Evolutionary conservation across 2,888 invertebrate species (phyloP).

Genomic region (Apantesis nais): DNA sequence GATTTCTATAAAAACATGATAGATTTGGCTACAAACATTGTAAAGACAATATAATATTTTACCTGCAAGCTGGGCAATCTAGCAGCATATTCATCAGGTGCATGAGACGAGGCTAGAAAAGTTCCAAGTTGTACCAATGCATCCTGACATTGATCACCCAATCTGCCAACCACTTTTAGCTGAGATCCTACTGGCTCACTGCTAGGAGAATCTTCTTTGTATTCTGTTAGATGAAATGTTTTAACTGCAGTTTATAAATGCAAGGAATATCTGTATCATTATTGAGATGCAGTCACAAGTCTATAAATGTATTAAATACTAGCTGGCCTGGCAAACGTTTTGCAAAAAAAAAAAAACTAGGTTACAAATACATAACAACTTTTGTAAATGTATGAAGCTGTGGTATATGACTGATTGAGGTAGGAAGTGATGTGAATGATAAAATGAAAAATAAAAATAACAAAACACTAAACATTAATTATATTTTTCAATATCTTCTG

Average conservation of each 20-base stretch:
- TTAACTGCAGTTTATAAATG: not conserved
- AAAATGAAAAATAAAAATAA: no score
- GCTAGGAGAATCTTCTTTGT: conserved; percentile 61
- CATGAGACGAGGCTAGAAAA: conserved; percentile 96
- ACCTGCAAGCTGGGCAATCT: conserved; percentile 92
- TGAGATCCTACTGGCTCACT: conserved; percentile 91
- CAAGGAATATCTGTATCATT: not conserved
- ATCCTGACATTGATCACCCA: conserved; percentile 98
- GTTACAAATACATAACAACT: no score
- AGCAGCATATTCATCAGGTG: conserved; percentile 96
- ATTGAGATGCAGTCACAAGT: not conserved
- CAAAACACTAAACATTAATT: no score
- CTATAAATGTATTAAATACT: not conserved
- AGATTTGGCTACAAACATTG: not conserved
- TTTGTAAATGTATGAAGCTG: no score
- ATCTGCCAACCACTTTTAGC: conserved; percentile 94
- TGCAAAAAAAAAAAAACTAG: no score
- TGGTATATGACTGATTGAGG: no score
- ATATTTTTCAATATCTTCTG: no score
- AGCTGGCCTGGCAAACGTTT: no score
- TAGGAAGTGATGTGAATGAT: no score
- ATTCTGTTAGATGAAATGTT: conserved; percentile 54
- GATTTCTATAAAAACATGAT: no score
- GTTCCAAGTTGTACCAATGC: conserved; percentile 99
- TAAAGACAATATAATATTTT: conserved; percentile 5